Conservation (phyloP, 2,797 vertebrate genomes). For the Luscinia megarhynchos region DNA sequence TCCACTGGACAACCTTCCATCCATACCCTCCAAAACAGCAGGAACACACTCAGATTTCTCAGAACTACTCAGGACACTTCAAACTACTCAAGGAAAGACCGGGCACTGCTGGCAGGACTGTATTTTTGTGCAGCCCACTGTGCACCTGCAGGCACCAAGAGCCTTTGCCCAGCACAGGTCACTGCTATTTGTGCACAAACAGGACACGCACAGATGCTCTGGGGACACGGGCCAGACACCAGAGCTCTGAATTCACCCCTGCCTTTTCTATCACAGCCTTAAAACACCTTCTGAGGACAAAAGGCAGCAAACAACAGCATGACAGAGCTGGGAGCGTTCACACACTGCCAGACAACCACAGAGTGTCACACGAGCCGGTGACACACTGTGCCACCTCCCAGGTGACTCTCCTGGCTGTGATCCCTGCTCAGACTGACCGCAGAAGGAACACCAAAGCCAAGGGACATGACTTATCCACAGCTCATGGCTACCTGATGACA, state of each 20-base stretch:
- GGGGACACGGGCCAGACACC: neutral
- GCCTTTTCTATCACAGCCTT: neutral
- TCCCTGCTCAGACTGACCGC: neutral
- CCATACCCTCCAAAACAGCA: neutral
- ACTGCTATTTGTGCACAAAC: neutral
- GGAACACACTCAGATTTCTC: neutral
- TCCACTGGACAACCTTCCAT: neutral
- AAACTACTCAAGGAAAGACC: neutral
- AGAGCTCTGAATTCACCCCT: neutral
- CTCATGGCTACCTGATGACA: neutral
- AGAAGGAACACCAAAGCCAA: neutral
- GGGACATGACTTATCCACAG: neutral
- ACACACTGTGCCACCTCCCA: neutral
- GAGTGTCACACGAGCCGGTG: neutral
- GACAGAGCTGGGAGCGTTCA: neutral
- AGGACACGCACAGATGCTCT: neutral
- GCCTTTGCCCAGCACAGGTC: neutral
- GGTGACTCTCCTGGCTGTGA: neutral
- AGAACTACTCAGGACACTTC: neutral
- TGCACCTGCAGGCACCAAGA: neutral
- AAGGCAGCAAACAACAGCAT: neutral
- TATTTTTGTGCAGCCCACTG: neutral
- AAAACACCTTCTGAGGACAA: neutral
- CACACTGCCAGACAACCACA: neutral
- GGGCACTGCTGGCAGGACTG: neutral